phyloP scores from a whole-genome alignment of 2,113 vertebrate species.

The Strigops habroptila region DNA sequence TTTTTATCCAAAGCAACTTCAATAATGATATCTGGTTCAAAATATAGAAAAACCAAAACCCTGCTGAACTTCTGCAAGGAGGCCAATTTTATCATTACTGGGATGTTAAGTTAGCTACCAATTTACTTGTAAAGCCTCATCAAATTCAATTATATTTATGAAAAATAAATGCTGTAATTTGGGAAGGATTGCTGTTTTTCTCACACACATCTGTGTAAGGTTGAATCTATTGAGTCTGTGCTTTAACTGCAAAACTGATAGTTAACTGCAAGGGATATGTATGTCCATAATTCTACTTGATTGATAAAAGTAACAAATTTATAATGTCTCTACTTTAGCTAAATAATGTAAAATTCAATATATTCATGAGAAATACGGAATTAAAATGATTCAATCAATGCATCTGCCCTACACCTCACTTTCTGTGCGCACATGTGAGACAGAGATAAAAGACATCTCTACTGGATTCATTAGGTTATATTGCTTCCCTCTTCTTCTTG shows the following conservation, averaged over 20 bases:
- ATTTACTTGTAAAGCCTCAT: constrained; percentile 39
- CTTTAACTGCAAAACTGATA: not conserved
- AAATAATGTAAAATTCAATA: constrained; percentile 38
- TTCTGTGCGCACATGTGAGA: not conserved
- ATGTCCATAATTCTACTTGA: constrained; percentile 19
- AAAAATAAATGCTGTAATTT: constrained; percentile 33
- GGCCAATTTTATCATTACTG: not conserved
- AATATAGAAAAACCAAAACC: accelerated
- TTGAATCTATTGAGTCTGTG: not conserved
- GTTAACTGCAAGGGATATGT: not conserved
- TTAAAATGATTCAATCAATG: not conserved
- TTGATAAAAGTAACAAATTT: not conserved
- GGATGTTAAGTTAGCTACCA: not conserved
- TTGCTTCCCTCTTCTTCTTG: not conserved
- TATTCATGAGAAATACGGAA: constrained; percentile 2
- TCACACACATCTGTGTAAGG: not conserved
- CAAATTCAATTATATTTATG: constrained; percentile 15
- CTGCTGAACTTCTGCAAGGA: not conserved
- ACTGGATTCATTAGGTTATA: not conserved
- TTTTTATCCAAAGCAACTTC: not conserved
- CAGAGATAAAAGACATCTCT: not conserved
- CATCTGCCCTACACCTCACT: not conserved
- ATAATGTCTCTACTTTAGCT: not conserved
- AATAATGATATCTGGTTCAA: not conserved
- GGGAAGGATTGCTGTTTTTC: not conserved